phyloP scores from a whole-genome alignment of 2,888 invertebrate species.

The Hedychridium roseum region DNA sequence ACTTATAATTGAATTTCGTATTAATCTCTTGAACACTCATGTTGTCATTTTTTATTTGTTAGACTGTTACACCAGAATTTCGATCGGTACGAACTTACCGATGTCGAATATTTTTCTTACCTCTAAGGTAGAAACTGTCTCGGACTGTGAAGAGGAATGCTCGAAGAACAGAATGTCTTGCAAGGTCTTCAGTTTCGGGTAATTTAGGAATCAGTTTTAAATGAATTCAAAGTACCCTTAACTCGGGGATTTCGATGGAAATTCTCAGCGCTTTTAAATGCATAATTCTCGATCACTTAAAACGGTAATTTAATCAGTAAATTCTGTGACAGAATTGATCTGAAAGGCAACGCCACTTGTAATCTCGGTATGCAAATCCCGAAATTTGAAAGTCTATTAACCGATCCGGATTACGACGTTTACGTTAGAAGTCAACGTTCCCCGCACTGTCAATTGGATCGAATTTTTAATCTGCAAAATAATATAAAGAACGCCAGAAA shows the following conservation, averaged over 20 bases:
- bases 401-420: conserved; percentile 72
- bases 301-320: no score
- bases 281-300: no score
- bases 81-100: conserved; percentile 65
- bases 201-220: no score
- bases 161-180: conserved; percentile 63
- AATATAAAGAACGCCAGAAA: not conserved
- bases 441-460: conserved; percentile 33
- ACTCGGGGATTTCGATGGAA: no score
- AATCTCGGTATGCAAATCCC: conserved; percentile 66
- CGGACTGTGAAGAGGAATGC: conserved; percentile 66
- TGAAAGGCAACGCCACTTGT: conserved; percentile 72
- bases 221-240: no score
- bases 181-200: conserved; percentile 67
- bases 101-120: conserved; percentile 60
- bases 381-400: conserved; percentile 66
- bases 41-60: conserved; percentile 27
- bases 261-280: no score
- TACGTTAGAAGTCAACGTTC: conserved; percentile 65
- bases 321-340: conserved; percentile 69
- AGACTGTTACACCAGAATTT: conserved; percentile 68
- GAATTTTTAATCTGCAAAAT: conserved; percentile 15
- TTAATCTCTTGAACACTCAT: not conserved
- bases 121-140: conserved; percentile 58
- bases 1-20: not conserved